These are phyloP conservation scores for Scaptomyza flava DNA, from an alignment of 2,888 invertebrate genomes.

Conservation along the genomic window DNA sequence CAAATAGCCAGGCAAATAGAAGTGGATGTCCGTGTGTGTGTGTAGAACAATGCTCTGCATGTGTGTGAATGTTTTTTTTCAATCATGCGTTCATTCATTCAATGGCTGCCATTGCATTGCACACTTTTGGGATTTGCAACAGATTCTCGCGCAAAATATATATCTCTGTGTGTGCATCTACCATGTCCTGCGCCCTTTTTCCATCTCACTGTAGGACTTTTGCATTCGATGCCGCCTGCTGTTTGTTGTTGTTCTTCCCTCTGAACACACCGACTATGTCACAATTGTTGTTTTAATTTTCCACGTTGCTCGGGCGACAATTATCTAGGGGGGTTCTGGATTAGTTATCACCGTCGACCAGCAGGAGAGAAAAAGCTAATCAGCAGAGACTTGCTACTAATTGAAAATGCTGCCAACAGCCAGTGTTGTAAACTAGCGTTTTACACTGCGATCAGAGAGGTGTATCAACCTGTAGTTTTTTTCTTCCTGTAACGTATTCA, in stretches of 20 bases:
- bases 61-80: slow-evolving; percentile 67
- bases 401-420: slow-evolving; percentile 53
- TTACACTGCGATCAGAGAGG: slow-evolving; percentile 12
- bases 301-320: slow-evolving; percentile 41
- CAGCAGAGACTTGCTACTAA: slow-evolving; percentile 57
- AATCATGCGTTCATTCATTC: slow-evolving; percentile 72
- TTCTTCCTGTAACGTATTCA: not conserved
- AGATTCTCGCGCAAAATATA: slow-evolving; percentile 55
- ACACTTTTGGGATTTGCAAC: slow-evolving; percentile 74
- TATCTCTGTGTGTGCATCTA: slow-evolving; percentile 10
- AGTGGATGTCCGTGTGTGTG: slow-evolving; percentile 14
- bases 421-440: slow-evolving; percentile 3
- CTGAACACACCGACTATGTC: slow-evolving; percentile 40
- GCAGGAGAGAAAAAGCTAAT: slow-evolving; percentile 37
- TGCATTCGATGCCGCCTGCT: slow-evolving; percentile 21
- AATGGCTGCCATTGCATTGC: slow-evolving; percentile 64
- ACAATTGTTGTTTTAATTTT: slow-evolving; percentile 57
- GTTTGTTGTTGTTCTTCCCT: slow-evolving; percentile 19
- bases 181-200: slow-evolving; percentile 4
- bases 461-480: slow-evolving; percentile 4
- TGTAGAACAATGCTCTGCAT: slow-evolving; percentile 33
- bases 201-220: slow-evolving; percentile 4
- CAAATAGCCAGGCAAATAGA: slow-evolving; percentile 32
- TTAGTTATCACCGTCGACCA: slow-evolving; percentile 40
- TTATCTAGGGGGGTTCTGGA: slow-evolving; percentile 43